Percentiles rank a stretch among this genome's conserved stretches.
These are phyloP conservation scores for Brotula barbata DNA, from an alignment of 2,797 vertebrate genomes.

Conservation along the genomic window DNA sequence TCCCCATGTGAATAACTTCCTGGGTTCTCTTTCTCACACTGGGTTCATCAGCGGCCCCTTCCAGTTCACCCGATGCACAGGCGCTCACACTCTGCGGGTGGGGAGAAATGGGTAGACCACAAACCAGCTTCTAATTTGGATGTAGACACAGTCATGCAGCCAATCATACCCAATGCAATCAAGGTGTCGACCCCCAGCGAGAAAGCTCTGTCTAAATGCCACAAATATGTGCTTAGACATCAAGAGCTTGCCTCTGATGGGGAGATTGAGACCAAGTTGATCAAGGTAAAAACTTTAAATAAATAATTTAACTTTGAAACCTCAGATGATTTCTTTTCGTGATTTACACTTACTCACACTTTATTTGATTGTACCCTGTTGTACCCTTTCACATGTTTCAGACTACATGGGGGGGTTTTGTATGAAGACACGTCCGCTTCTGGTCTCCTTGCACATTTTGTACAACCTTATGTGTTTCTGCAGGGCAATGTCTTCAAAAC, in stretches of 20 bases:
- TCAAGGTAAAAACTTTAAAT: conserved; percentile 85
- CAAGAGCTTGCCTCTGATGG: conserved; percentile 97
- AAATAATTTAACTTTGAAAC: background rate
- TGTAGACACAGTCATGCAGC: conserved; percentile 93
- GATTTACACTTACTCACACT: conserved; percentile 26
- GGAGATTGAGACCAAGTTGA: conserved; percentile 93
- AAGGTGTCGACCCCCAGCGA: conserved; percentile 89
- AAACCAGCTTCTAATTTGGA: conserved; percentile 88
- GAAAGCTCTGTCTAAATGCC: conserved; percentile 92
- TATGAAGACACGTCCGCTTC: too few relatives aligned
- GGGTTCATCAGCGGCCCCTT: conserved; percentile 79
- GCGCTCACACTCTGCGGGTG: conserved; percentile 90
- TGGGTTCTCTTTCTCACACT: conserved; percentile 65
- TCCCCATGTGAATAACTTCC: conserved; percentile 56
- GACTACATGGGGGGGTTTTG: too few relatives aligned
- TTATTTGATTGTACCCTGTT: conserved; percentile 18
- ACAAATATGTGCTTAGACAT: conserved; percentile 96
- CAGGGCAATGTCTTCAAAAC: conserved; percentile 95
- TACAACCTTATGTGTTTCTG: background rate
- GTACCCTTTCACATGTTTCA: background rate
- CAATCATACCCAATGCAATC: conserved; percentile 89
- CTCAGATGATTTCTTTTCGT: conserved; percentile 17
- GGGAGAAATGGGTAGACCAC: conserved; percentile 95
- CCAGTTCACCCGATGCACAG: conserved; percentile 82
- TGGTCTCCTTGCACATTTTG: too few relatives aligned